Evolutionary conservation across 2,113 vertebrate genomes (phyloP), one percentile per base, ranked within the genome.

Genomic region (Zapus hudsonius): DNA sequence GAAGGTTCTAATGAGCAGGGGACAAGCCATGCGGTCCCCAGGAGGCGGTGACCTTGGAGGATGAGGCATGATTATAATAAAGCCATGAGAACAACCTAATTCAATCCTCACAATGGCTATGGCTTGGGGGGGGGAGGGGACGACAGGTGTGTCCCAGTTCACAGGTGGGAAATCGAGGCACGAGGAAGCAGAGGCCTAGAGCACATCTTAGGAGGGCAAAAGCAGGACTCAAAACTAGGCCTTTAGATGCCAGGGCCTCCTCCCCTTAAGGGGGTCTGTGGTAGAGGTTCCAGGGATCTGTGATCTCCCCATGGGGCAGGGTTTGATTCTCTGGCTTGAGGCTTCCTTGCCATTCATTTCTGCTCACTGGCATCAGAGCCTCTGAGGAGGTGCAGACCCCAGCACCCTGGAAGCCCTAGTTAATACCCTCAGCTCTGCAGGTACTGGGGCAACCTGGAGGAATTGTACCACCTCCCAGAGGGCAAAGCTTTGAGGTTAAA

Each of bases 91-190:
- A 57, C 22, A 0, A 57, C 7, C 33, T n/a, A 23, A 38, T 23
- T n/a, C 1, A 33, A 5, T 2, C 29, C 61, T 52, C 52, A 1
- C 0, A 3, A 5, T 1, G 17, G 22, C 31, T 6, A 17, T n/a
- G n/a, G n/a, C n/a, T n/a, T n/a, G n/a, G n/a, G n/a, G 1, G 0
- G 12, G n/a, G 29, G 33, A 12, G 31, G 33, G 33, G 82, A 4
- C 22, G 17, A 31, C 4, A n/a, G n/a, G n/a, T 2, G 40, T 1
- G 16, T 42, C 31, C 16, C 64, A 5, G 17, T 33, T 61, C 16
- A 63, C 27, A 29, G 42, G 27, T 7, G 11, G 69, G 57, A 67
- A 47, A 55, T 3, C 12, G 40, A 69, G 59, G 73, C 29, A 1
- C n/a, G 40, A 82, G 52, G 19, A 7, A 11, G 25, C 27, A 11